Evolutionary conservation across 2,888 invertebrate genomes (phyloP), one percentile per base, ranked within the genome.

Genomic region (Cremastobaeus sp.): DNA sequence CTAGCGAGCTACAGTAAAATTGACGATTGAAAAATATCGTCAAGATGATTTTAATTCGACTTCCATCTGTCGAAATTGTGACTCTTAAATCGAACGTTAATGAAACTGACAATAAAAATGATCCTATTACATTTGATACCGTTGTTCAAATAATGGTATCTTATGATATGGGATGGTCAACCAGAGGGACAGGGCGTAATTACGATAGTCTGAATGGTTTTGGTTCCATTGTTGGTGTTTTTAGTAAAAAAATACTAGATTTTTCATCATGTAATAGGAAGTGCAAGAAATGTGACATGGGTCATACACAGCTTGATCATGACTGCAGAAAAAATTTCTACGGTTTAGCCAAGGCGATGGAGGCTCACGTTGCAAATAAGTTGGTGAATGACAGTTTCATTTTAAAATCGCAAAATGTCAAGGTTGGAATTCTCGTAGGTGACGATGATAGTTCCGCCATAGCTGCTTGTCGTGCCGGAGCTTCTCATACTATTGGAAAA

Each of bases 261-360:
- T 83, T 75, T 60, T 47, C 55, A n/a, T 80, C 80, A 0, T 37
- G 76, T 11, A 81, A 79, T 34, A 62, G 78, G 30, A 78, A 78
- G 54, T 83, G 79, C 30, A 66, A 52, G n/a, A 43, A 73, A 68
- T 81, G 79, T 65, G 78, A 79, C 45, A 21, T 2, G 8, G 76
- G 76, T 28, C 54, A 57, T 43, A 4, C 47, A n/a, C 12, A 21
- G 11, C 3, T 35, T 8, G 73, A 79, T 30, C 78, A 81, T 62
- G 77, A 77, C 25, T 82, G 81, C 25, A 50, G 79, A 17, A 6
- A 57, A 5, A 82, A 81, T 68, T 82, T 78, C 41, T 17, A 18
- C 5, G 80, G 78, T 3, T 76, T 75, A 54, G 79, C 79, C 0
- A 84, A 82, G 72, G 79, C 78, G 1, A 82, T 82, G 81, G 79